Evolutionary conservation across 2,888 invertebrate species (phyloP).

Genomic region (Eudemis profundana): DNA sequence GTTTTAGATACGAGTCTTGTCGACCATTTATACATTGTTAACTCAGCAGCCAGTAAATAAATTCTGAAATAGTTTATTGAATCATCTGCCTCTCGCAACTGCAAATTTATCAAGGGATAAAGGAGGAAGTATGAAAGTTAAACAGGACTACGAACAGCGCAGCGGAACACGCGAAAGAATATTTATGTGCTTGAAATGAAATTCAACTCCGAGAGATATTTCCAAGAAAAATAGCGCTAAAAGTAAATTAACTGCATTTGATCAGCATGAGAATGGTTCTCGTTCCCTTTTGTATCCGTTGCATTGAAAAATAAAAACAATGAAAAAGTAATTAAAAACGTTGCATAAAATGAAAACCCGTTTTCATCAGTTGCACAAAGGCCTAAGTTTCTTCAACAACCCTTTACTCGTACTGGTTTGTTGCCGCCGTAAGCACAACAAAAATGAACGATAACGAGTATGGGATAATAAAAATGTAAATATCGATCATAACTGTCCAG

Average conservation of each 20-base stretch:
- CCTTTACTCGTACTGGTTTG: not conserved
- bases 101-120: slow-evolving; percentile 18
- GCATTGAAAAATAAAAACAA: slow-evolving; percentile 9
- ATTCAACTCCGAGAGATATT: slow-evolving; percentile 14
- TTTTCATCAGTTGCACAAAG: slow-evolving; percentile 18
- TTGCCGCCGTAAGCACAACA: slow-evolving; percentile 55
- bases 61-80: not conserved
- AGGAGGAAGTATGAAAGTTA: slow-evolving; percentile 10
- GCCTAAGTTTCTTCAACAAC: slow-evolving; percentile 10
- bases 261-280: slow-evolving; percentile 13
- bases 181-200: slow-evolving; percentile 26
- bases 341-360: slow-evolving; percentile 16
- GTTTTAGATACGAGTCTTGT: too few species aligned
- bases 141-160: slow-evolving; percentile 22
- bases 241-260: slow-evolving; percentile 20
- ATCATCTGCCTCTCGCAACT: not conserved
- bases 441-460: slow-evolving; percentile 50
- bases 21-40: not conserved
- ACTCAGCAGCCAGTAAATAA: not conserved
- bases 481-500: slow-evolving; percentile 70
- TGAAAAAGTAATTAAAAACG: slow-evolving; percentile 16
- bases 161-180: slow-evolving; percentile 14
- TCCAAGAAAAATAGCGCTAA: slow-evolving; percentile 6
- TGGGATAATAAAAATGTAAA: slow-evolving; percentile 73
- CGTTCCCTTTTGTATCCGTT: slow-evolving; percentile 1